Percentiles rank a stretch among this genome's conserved stretches.
Conservation (phyloP, 2,113 vertebrate genomes). For the Chascanopsetta lugubris region DNA sequence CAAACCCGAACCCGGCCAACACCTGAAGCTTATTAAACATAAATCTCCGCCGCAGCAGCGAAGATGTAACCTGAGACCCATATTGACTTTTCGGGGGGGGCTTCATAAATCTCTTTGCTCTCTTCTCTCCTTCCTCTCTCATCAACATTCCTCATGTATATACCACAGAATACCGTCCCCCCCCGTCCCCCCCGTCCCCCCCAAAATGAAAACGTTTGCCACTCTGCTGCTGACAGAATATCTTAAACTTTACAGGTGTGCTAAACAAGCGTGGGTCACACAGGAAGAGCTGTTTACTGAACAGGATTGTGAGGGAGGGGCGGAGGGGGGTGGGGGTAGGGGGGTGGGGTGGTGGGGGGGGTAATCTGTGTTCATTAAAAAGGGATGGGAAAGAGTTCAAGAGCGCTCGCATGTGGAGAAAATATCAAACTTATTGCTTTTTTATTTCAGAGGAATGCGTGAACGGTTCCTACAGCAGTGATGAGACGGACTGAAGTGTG, state of each 20-base stretch:
- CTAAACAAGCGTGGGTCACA: conserved; percentile 33
- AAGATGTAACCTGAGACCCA: conserved; percentile 79
- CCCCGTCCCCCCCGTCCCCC: no score
- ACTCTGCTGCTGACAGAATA: conserved; percentile 40
- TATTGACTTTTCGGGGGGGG: conserved; percentile 80
- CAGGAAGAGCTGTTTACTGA: not conserved
- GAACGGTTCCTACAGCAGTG: not conserved
- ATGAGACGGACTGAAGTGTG: conserved; percentile 5
- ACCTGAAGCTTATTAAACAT: conserved; percentile 86
- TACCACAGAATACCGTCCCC: conserved; percentile 37
- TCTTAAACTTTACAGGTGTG: conserved; percentile 22
- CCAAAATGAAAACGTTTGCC: conserved; percentile 42
- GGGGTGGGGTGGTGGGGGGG: conserved; percentile 32
- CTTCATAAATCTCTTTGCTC: conserved; percentile 77
- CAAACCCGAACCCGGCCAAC: conserved; percentile 65
- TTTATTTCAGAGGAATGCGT: conserved; percentile 41
- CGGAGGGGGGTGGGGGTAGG: conserved; percentile 43
- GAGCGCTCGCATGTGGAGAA: conserved; percentile 29
- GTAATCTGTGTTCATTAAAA: not conserved
- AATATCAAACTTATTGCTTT: conserved; percentile 18
- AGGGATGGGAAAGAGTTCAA: not conserved
- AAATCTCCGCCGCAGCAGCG: conserved; percentile 75
- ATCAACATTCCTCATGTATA: conserved; percentile 62
- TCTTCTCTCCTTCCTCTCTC: conserved; percentile 43
- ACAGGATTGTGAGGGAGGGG: conserved; percentile 10